Conservation (phyloP, 1,140 invertebrate species). For the Heliconius hermathena region DNA sequence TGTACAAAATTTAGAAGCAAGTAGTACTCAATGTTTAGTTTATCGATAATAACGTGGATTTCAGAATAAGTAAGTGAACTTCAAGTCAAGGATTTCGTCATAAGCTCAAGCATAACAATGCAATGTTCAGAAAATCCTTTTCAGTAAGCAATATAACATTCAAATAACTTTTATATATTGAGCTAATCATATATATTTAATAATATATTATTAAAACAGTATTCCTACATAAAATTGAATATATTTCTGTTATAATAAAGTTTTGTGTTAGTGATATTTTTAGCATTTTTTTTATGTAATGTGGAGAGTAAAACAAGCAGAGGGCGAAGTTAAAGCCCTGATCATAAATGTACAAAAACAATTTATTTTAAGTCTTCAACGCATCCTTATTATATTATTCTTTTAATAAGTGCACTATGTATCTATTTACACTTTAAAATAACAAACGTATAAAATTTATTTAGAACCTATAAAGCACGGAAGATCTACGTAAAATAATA, state of each 20-base stretch:
- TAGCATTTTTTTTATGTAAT: no score
- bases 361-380: background rate
- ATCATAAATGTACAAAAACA: no score
- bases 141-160: background rate
- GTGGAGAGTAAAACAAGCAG: no score
- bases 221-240: background rate
- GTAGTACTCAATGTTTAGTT: background rate
- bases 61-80: background rate
- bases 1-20: background rate
- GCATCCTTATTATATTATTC: background rate
- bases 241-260: background rate
- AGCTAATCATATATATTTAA: no score
- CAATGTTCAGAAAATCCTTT: background rate
- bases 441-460: background rate
- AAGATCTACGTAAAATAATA: no score
- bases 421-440: background rate
- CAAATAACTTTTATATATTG: background rate
- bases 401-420: background rate
- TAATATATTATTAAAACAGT: background rate
- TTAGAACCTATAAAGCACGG: background rate
- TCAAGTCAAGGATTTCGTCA: background rate
- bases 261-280: no score
- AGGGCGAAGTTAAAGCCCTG: no score
- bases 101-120: background rate
- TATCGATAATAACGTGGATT: constrained; percentile 8